phyloP scores from a whole-genome alignment of 2,113 vertebrate species.

The Hippocampus zosterae region DNA sequence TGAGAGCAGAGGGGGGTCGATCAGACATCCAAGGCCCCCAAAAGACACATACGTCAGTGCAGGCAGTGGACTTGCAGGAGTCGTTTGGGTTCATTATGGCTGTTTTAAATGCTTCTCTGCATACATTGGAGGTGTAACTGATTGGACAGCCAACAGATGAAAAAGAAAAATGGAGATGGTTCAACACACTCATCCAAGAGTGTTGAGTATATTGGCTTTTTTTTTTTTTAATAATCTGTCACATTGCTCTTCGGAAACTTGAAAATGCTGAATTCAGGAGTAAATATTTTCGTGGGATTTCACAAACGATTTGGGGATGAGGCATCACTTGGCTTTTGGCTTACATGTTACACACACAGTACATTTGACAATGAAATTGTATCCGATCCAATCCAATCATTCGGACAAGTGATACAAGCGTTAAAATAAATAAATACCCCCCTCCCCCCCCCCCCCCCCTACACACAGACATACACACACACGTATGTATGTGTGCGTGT shows the following conservation, averaged over 20 bases:
- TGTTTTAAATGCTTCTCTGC: slow-evolving; percentile 46
- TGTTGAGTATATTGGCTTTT: background rate
- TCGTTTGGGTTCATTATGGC: slow-evolving; percentile 46
- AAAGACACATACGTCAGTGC: slow-evolving; percentile 56
- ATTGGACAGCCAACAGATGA: slow-evolving; percentile 25
- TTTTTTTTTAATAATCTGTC: background rate
- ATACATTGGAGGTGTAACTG: slow-evolving; percentile 32
- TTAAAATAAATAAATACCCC: too few species aligned
- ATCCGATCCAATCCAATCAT: too few species aligned
- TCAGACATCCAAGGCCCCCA: slow-evolving; percentile 46
- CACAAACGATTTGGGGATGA: background rate
- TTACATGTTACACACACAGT: too few species aligned
- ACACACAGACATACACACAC: too few species aligned
- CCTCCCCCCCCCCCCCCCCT: too few species aligned
- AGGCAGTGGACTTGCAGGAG: slow-evolving; percentile 43
- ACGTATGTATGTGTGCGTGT: too few species aligned
- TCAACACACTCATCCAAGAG: background rate
- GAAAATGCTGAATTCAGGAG: background rate
- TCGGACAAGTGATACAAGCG: too few species aligned
- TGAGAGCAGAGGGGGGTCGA: slow-evolving; percentile 57
- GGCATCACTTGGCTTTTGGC: too few species aligned
- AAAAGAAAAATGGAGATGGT: background rate
- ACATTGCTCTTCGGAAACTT: background rate
- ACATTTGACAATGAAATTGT: too few species aligned
- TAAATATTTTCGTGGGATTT: background rate